Conservation (phyloP, 2,888 invertebrate species). For the Hypercompe scribonia region DNA sequence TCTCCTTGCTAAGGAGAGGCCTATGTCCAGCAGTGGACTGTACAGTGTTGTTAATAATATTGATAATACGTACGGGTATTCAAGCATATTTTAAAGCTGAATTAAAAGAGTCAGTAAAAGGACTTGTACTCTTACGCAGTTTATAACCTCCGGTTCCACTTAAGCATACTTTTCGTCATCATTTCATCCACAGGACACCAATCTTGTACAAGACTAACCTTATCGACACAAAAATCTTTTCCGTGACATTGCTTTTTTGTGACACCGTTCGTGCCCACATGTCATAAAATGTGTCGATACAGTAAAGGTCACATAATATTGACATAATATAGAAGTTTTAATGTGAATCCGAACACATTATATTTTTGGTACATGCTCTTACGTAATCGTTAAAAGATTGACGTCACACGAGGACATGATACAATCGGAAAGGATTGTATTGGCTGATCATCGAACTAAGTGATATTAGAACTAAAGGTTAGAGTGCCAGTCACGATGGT, state of each 20-base stretch:
- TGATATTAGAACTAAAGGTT: no score
- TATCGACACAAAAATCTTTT: not conserved
- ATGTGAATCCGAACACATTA: conserved; percentile 11
- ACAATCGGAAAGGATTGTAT: not conserved
- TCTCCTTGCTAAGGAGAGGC: no score
- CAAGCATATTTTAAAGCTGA: no score
- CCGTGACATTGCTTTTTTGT: conserved; percentile 29
- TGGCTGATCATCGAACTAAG: not conserved
- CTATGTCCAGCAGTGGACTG: no score
- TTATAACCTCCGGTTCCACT: no score
- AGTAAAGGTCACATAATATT: conserved; percentile 42
- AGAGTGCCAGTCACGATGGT: no score
- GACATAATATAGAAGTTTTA: conserved; percentile 29
- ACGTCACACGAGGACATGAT: not conserved
- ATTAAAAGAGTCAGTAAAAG: no score
- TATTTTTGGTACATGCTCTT: conserved; percentile 22
- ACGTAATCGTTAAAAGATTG: not conserved
- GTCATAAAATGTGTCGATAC: conserved; percentile 22
- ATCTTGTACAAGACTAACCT: not conserved
- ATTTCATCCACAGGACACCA: not conserved
- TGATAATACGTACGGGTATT: no score
- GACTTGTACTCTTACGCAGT: no score
- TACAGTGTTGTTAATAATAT: no score
- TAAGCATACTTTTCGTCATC: no score
- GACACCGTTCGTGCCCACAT: conserved; percentile 29